Evolutionary conservation across 2,797 vertebrate species (phyloP).

Genomic region (Eurystomus glaucurus): DNA sequence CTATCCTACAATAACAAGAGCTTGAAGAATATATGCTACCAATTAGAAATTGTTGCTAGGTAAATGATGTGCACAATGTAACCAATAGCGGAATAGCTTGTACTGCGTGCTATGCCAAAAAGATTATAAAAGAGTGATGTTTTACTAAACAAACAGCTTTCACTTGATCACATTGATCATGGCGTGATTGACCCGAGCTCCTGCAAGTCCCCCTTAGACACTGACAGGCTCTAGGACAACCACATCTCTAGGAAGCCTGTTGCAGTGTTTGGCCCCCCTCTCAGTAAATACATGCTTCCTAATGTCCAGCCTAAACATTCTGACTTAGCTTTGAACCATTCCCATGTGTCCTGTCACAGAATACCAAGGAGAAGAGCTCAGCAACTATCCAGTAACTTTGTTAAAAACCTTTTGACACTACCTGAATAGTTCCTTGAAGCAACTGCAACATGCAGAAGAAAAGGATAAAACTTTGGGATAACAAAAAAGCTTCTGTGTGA

Average conservation of each 20-base stretch:
- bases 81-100: no score
- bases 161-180: no score
- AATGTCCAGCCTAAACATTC: not conserved
- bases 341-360: rapidly evolving
- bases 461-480: not conserved
- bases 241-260: not conserved
- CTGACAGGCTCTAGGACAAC: not conserved
- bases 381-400: not conserved
- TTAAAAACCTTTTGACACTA: not conserved
- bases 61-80: no score
- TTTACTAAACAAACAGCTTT: no score
- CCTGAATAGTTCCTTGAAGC: not conserved
- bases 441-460: not conserved
- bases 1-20: no score
- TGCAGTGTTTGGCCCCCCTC: not conserved
- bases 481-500: not conserved
- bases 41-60: no score
- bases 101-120: no score
- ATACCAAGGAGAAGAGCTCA: not conserved
- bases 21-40: no score
- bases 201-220: not conserved
- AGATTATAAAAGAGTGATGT: no score
- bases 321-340: not conserved
- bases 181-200: no score
- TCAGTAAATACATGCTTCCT: not conserved